Conservation (phyloP, 1,140 invertebrate species). For the Samia ricini region DNA sequence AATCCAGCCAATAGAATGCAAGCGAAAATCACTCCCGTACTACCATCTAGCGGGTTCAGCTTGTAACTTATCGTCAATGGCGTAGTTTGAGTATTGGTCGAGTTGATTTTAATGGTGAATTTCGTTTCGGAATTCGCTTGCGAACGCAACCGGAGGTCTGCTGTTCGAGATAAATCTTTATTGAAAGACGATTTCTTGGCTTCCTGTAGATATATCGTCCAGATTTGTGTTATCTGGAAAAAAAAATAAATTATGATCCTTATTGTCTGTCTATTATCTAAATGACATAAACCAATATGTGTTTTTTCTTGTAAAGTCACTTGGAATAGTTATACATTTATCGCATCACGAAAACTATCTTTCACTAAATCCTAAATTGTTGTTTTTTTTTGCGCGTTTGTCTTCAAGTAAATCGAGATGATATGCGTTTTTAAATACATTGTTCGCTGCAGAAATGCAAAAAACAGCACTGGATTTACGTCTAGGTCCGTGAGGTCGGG, state of each 20-base stretch:
- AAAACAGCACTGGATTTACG: too few relatives aligned
- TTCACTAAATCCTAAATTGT: too few relatives aligned
- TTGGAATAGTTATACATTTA: too few relatives aligned
- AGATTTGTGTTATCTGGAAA: conserved; percentile 32
- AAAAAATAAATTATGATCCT: background rate
- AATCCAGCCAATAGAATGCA: conserved; percentile 83
- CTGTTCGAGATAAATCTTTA: conserved; percentile 31
- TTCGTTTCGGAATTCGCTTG: conserved; percentile 15
- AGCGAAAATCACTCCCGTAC: conserved; percentile 84
- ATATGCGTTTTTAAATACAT: too few relatives aligned
- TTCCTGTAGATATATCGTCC: conserved; percentile 34
- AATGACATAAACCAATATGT: too few relatives aligned
- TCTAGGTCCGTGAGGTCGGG: too few relatives aligned
- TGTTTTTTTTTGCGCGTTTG: too few relatives aligned
- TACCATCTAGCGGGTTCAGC: conserved; percentile 79
- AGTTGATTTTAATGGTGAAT: conserved; percentile 8
- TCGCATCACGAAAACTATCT: too few relatives aligned
- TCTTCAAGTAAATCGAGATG: too few relatives aligned
- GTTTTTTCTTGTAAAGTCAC: too few relatives aligned
- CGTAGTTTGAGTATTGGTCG: conserved; percentile 56
- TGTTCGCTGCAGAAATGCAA: too few relatives aligned
- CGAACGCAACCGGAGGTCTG: conserved; percentile 12
- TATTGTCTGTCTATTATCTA: background rate
- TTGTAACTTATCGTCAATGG: conserved; percentile 80
- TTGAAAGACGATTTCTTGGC: conserved; percentile 34